Base-by-base conservation (phyloP, 2,888 invertebrate species). In the Ichneumoninae sp. region DNA sequence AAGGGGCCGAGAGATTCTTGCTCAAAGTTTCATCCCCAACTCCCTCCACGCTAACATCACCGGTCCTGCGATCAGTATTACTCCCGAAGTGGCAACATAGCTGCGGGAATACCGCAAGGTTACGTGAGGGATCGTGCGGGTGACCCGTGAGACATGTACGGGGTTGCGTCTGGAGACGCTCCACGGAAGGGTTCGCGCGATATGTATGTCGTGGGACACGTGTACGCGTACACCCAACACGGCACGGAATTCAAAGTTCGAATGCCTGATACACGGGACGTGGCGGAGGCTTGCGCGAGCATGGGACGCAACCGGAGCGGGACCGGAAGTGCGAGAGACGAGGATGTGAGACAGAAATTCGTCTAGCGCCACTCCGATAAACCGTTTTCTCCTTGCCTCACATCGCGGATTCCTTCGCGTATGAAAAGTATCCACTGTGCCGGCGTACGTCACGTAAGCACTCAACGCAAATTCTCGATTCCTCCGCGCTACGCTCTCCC, bases 391-490 rank as follows among this genome's bases (percentile, higher is more conserved):
- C 60, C 30, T 63, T 4, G 16, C 8, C 63, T 16, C 16, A 13
- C 54, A 7, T 40, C 47, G 68, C 13, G 52, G 60, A 78, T 77
- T 40, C 26, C 30, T 30, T 80, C 52, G 66, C 63, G 66, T 66
- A 73, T 74, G 76, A 86, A 87, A 85, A 85, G 79, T 85, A 84
- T 76, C 78, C 68, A 66, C 68, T 78, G 57, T 70, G 74, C 77
- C 4, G 57, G 65, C 76, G 74, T 88, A 85, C 77, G 83, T 88
- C 85, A 86, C 80, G 83, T 83, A 75, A 82, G 83, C 85, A 88
- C 85, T 86, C 83, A 79, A 84, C 81, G 73, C 79, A 86, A 88
- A 87, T 87, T 76, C 86, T 86, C 85, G 82, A 88, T 87, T 74
- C 70, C 79, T 85, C 81, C 16, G 1, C 36, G 4, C 33, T 13